Conservation (phyloP, 30 jellyfish, hydroid and myxozoan genomes). For the Cassiopea xamachana region DNA sequence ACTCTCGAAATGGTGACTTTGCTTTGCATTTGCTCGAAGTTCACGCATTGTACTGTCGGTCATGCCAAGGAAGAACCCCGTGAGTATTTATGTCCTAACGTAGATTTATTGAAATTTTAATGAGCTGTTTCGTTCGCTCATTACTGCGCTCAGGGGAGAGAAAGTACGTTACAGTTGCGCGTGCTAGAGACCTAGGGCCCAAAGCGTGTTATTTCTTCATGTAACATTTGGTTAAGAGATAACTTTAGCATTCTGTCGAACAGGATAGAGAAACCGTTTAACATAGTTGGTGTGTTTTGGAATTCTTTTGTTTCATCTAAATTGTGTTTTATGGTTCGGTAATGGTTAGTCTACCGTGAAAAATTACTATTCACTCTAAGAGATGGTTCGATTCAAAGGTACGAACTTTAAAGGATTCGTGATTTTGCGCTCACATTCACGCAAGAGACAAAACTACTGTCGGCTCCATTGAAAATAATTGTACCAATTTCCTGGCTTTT, state of each 20-base stretch:
- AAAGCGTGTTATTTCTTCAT: not conserved
- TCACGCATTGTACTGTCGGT: conserved; percentile 63
- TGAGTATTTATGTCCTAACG: conserved; percentile 13
- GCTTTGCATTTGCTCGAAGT: conserved; percentile 67
- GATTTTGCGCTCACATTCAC: not conserved
- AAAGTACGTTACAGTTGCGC: not conserved
- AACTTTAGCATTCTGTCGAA: not conserved
- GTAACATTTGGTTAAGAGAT: not conserved
- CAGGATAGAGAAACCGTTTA: not conserved
- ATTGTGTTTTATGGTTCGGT: conserved; percentile 4
- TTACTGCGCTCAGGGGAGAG: conserved; percentile 1
- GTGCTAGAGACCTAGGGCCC: conserved; percentile 6
- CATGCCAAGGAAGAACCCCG: conserved; percentile 65
- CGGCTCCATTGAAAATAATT: not conserved
- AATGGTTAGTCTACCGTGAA: conserved; percentile 17
- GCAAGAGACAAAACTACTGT: not conserved
- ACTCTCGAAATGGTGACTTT: conserved; percentile 63
- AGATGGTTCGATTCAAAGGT: not conserved
- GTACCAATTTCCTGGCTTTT: no score
- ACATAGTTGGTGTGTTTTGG: conserved; percentile 16
- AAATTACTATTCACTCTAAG: not conserved
- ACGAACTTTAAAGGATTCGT: not conserved
- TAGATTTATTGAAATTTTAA: not conserved
- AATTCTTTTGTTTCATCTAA: conserved; percentile 4
- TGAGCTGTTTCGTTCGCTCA: not conserved